Evolutionary conservation across 1,140 invertebrate genomes (phyloP).

Genomic region (Cotesia chilonis): DNA sequence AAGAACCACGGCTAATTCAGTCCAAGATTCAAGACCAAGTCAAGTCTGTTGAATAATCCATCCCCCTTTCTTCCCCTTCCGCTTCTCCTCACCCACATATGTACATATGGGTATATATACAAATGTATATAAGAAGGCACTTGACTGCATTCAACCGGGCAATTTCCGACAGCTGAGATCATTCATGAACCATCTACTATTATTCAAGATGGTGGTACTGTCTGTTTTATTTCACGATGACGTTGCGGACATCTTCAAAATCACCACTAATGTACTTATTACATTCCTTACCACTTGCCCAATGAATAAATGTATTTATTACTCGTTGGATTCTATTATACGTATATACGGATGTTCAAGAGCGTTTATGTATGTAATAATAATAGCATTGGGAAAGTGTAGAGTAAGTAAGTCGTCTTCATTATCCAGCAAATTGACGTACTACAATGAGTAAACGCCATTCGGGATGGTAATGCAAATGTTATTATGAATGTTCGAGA

Average conservation of each 20-base stretch:
- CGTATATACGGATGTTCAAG: background rate
- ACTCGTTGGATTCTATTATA: background rate
- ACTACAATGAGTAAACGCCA: background rate
- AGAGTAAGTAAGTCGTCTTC: background rate
- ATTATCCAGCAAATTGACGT: background rate
- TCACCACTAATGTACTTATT: background rate
- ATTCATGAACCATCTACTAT: slow-evolving; percentile 32
- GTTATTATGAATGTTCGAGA: slow-evolving; percentile 15
- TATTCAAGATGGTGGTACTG: slow-evolving; percentile 12
- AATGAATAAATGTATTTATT: too few relatives aligned
- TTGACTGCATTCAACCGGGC: slow-evolving; percentile 31
- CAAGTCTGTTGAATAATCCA: slow-evolving; percentile 28
- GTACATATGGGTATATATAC: background rate
- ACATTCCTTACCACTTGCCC: background rate
- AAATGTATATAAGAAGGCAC: slow-evolving; percentile 16
- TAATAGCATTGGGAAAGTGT: background rate
- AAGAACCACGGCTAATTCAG: slow-evolving; percentile 26
- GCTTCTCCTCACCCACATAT: too few relatives aligned
- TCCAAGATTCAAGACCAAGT: background rate
- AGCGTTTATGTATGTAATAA: background rate
- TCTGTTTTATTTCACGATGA: background rate
- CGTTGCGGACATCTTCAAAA: background rate
- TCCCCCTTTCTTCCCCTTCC: slow-evolving; percentile 22
- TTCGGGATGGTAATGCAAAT: background rate
- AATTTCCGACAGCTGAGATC: slow-evolving; percentile 37